Evolutionary conservation across 2,113 vertebrate species (phyloP), one percentile per base, ranked within the genome.

Genomic region (Xiphophorus maculatus): DNA sequence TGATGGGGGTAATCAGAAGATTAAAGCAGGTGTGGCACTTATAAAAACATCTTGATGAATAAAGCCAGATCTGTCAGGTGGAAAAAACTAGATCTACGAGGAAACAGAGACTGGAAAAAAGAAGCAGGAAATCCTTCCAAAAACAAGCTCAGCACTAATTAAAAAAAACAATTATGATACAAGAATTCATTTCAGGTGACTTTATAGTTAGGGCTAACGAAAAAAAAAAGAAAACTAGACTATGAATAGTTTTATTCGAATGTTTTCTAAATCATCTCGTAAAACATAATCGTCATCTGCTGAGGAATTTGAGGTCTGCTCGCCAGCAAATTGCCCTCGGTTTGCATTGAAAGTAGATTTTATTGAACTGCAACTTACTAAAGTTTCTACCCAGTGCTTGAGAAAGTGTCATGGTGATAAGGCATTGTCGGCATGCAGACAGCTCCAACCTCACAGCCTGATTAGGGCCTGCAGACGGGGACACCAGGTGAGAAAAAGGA

Each of bases 381-480:
- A 58, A 58, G 9, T 58, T 25, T 3, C 10, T 3, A 54, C 25
- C 51, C 51, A 25, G 15, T 54, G 22, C 19, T 54, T 54, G 51
- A 54, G 51, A 58, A n/a, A 58, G 51, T 3, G 6, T n/a, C 9
- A n/a, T n/a, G 25, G 22, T 58, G 8, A 58, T 2, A 3, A 9
- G 51, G 22, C 51, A 58, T 37, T 80, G 77, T 76, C 73, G 33
- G 58, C 68, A 75, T 84, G 72, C 69, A 71, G 37, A 48, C 32
- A 48, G 14, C 44, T 48, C 15, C 44, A 48, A 48, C 44, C 44
- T 48, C 44, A 19, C 44, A 63, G 37, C 77, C 64, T 67, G 84
- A 85, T 86, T 84, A 89, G 67, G 71, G 33, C 66, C 58, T 35
- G 66, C 77, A 48, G 80, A n/a, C 72, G 58, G 62, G 44, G 58